Evolutionary conservation across 2,113 vertebrate genomes (phyloP).

Genomic region (Saccopteryx bilineata): DNA sequence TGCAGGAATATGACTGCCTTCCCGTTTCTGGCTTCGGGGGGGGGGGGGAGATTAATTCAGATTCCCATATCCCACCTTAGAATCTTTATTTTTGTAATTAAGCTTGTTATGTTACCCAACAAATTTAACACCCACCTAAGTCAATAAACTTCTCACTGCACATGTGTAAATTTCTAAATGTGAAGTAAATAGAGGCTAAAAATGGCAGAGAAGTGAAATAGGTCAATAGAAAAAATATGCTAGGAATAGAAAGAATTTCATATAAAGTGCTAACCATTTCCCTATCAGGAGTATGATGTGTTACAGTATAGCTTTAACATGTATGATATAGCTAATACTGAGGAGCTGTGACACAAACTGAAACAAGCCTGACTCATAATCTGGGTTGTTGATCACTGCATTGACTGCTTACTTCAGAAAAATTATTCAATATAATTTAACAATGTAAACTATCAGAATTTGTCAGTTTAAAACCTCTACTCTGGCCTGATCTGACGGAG

Average conservation of each 20-base stretch:
- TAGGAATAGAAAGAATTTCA: neutral
- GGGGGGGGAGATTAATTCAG: too few relatives aligned
- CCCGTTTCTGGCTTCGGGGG: too few relatives aligned
- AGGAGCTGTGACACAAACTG: constrained; percentile 17
- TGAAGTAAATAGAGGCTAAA: neutral
- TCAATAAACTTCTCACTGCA: neutral
- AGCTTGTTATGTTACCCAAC: neutral
- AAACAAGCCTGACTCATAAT: neutral
- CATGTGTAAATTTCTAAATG: neutral
- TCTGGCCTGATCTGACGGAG: neutral
- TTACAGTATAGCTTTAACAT: neutral
- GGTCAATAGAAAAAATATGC: neutral
- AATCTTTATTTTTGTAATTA: constrained; percentile 9
- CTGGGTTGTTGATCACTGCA: neutral
- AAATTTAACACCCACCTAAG: neutral
- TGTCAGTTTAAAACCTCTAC: neutral
- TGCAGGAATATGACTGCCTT: too few relatives aligned
- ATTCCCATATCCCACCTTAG: neutral
- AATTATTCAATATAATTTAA: constrained; percentile 30
- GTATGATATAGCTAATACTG: neutral
- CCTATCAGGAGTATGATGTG: neutral
- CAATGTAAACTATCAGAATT: neutral
- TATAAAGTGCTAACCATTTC: neutral
- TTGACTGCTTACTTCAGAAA: neutral
- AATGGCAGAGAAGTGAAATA: neutral